Percentiles rank a stretch among this genome's conserved stretches.
phyloP scores from a whole-genome alignment of 2,888 invertebrate genomes.

The Luperina nickerlii region DNA sequence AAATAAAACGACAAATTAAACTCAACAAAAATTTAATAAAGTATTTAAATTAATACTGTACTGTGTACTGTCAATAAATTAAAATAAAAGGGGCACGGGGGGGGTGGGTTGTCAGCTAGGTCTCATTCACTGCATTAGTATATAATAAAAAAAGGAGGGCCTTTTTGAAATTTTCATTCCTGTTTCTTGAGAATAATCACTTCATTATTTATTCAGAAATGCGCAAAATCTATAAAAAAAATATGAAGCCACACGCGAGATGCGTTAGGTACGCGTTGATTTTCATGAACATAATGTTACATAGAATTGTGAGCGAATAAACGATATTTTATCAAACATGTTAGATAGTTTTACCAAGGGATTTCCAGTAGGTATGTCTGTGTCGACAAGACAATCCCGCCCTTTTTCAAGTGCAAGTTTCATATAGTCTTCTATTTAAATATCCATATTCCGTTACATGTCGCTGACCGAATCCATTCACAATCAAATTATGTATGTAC shows the following conservation, averaged over 20 bases:
- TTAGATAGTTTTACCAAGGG: conserved; percentile 7
- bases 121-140: not conserved
- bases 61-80: not conserved
- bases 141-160: not conserved
- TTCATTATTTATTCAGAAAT: conserved; percentile 25
- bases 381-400: conserved; percentile 6
- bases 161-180: not conserved
- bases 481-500: conserved; percentile 61
- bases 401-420: conserved; percentile 25
- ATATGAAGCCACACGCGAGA: conserved; percentile 4
- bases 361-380: conserved; percentile 6
- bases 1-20: not conserved
- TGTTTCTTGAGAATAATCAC: not conserved
- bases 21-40: not conserved
- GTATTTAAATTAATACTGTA: not conserved
- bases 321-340: conserved; percentile 34
- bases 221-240: not conserved
- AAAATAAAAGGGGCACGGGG: not conserved
- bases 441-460: conserved; percentile 65
- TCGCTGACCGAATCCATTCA: conserved; percentile 62
- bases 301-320: conserved; percentile 49
- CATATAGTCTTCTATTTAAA: conserved; percentile 48
- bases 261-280: conserved; percentile 10
- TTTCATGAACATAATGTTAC: not conserved
- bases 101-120: not conserved